phyloP scores from a whole-genome alignment of 1,140 invertebrate species.

The Bombus impatiens region DNA sequence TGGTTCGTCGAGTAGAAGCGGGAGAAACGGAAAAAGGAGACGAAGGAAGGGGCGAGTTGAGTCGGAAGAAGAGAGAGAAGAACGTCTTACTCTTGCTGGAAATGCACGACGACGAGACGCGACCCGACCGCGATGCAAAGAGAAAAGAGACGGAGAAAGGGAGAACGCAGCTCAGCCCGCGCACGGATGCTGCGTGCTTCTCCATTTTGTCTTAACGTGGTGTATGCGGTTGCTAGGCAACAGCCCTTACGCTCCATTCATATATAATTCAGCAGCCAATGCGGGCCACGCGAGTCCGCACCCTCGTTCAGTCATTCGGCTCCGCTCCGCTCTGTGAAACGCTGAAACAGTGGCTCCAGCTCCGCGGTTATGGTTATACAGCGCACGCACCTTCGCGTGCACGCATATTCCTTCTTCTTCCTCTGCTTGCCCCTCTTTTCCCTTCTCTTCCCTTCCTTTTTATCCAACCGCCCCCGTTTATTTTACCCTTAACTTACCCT shows the following conservation, averaged over 20 bases:
- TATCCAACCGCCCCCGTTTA: slow-evolving; percentile 23
- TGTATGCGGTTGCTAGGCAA: slow-evolving; percentile 82
- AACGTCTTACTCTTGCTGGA: slow-evolving; percentile 24
- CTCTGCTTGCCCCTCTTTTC: neutral
- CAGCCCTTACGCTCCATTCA: slow-evolving; percentile 83
- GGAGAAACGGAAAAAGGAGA: neutral
- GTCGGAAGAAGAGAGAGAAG: slow-evolving; percentile 10
- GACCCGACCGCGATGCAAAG: slow-evolving; percentile 8
- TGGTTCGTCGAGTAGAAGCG: neutral
- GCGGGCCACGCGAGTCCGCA: slow-evolving; percentile 81
- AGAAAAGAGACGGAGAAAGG: slow-evolving; percentile 38
- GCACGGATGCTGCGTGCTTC: slow-evolving; percentile 74
- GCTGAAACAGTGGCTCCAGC: slow-evolving; percentile 69
- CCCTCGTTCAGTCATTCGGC: slow-evolving; percentile 72
- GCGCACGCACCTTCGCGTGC: slow-evolving; percentile 61
- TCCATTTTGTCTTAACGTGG: slow-evolving; percentile 83
- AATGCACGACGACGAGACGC: slow-evolving; percentile 33
- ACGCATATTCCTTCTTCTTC: slow-evolving; percentile 63
- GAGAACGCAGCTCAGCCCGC: slow-evolving; percentile 39
- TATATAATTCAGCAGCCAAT: slow-evolving; percentile 83
- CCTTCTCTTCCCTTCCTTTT: slow-evolving; percentile 16
- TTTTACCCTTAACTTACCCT: slow-evolving; percentile 32
- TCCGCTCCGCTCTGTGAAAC: slow-evolving; percentile 73
- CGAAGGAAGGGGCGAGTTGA: neutral
- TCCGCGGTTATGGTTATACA: slow-evolving; percentile 44